phyloP scores from a whole-genome alignment of 2,797 vertebrate genomes.

The Triplophysa yarkandensis region DNA sequence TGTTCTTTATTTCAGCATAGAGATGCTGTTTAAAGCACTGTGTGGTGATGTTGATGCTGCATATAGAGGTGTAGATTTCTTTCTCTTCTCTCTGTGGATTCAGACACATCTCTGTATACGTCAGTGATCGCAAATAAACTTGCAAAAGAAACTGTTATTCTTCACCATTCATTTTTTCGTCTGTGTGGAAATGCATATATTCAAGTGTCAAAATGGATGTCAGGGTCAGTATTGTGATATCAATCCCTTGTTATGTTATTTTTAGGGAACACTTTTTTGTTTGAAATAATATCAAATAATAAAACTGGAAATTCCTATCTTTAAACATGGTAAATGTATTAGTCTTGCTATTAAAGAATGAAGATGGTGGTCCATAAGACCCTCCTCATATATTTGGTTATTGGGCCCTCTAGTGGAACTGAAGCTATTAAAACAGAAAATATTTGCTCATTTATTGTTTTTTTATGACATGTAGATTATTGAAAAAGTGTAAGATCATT shows the following conservation, averaged over 20 bases:
- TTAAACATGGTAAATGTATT: no score
- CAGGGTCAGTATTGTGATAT: no score
- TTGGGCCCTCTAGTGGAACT: slow-evolving; percentile 37
- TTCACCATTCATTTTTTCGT: slow-evolving; percentile 83
- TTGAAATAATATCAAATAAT: no score
- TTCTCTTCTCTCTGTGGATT: slow-evolving; percentile 85
- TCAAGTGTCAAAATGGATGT: no score
- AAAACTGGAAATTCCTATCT: no score
- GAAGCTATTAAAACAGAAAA: background rate
- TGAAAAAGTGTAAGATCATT: background rate
- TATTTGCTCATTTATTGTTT: background rate
- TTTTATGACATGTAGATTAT: background rate
- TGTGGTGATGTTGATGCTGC: slow-evolving; percentile 64
- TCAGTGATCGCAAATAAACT: slow-evolving; percentile 89
- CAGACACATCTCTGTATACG: slow-evolving; percentile 91
- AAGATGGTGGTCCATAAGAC: background rate
- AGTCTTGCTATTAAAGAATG: no score
- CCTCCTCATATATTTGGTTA: background rate
- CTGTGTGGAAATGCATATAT: slow-evolving; percentile 61
- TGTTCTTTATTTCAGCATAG: slow-evolving; percentile 77
- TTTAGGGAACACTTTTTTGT: no score
- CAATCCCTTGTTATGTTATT: no score
- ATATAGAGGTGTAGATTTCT: slow-evolving; percentile 56
- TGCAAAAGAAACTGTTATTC: slow-evolving; percentile 80
- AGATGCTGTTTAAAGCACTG: slow-evolving; percentile 73